These are phyloP conservation scores for Bedellia somnulentella DNA, from an alignment of 2,888 invertebrate species.

Conservation along the genomic window DNA sequence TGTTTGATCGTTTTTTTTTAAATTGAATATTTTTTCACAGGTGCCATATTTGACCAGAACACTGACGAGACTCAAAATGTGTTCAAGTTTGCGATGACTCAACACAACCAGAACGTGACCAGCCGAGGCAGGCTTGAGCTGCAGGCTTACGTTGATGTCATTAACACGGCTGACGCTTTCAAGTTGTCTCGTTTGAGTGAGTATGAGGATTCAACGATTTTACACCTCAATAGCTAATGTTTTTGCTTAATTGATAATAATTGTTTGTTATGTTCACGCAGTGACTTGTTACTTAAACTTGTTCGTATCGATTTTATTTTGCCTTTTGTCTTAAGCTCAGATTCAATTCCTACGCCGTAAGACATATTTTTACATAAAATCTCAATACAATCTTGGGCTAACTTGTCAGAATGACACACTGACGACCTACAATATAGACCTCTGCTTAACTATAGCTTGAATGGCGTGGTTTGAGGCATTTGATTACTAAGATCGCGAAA, in stretches of 20 bases:
- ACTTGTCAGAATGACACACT: too few species aligned
- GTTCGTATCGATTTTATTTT: too few species aligned
- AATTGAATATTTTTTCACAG: slow-evolving; percentile 43
- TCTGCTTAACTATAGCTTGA: too few species aligned
- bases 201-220: slow-evolving; percentile 32
- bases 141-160: slow-evolving; percentile 87
- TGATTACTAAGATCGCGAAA: too few species aligned
- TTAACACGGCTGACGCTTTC: slow-evolving; percentile 91
- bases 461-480: too few species aligned
- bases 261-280: too few species aligned
- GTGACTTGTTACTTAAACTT: too few species aligned
- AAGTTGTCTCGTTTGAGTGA: slow-evolving; percentile 88
- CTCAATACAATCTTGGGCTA: too few species aligned
- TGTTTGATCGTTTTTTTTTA: background rate
- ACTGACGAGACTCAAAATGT: slow-evolving; percentile 91
- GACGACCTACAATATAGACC: too few species aligned
- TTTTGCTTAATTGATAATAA: background rate
- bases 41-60: slow-evolving; percentile 90
- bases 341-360: too few species aligned
- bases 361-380: too few species aligned
- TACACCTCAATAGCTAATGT: background rate
- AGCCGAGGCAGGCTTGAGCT: slow-evolving; percentile 79
- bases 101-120: slow-evolving; percentile 80
- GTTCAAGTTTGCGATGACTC: slow-evolving; percentile 87
- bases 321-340: too few species aligned